phyloP scores from a whole-genome alignment of 2,888 invertebrate genomes.

The Cephus runcator region DNA sequence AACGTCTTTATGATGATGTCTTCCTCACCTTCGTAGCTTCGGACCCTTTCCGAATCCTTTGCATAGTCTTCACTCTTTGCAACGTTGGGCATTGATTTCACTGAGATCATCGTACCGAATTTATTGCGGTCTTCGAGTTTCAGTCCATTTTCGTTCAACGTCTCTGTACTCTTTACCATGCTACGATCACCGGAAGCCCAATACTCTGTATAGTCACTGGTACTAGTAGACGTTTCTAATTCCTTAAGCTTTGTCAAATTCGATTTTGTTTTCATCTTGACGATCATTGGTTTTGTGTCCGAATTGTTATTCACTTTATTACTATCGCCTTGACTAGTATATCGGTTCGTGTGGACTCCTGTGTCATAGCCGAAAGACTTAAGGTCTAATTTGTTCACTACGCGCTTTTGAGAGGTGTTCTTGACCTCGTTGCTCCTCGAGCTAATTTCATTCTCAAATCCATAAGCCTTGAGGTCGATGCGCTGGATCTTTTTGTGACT shows the following conservation, averaged over 20 bases:
- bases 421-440: conserved; percentile 21
- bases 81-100: conserved; percentile 57
- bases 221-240: conserved; percentile 11
- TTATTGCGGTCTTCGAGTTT: conserved; percentile 14
- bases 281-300: conserved; percentile 32
- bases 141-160: conserved; percentile 28
- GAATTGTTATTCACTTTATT: conserved; percentile 26
- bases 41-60: not conserved
- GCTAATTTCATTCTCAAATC: conserved; percentile 51
- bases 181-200: conserved; percentile 29
- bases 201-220: conserved; percentile 11
- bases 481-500: conserved; percentile 41
- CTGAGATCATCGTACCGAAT: conserved; percentile 41
- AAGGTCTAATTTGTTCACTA: conserved; percentile 53
- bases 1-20: conserved; percentile 5
- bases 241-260: conserved; percentile 31
- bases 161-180: conserved; percentile 39
- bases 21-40: conserved; percentile 4
- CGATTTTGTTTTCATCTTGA: conserved; percentile 38
- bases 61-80: conserved; percentile 29
- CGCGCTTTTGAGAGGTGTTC: conserved; percentile 34
- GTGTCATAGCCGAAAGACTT: conserved; percentile 53
- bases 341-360: conserved; percentile 50
- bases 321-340: conserved; percentile 39
- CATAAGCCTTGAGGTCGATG: conserved; percentile 55